Percentiles rank a stretch among this genome's conserved stretches.
phyloP scores from a whole-genome alignment of 2,113 vertebrate genomes.

The Cyanocitta stelleri region DNA sequence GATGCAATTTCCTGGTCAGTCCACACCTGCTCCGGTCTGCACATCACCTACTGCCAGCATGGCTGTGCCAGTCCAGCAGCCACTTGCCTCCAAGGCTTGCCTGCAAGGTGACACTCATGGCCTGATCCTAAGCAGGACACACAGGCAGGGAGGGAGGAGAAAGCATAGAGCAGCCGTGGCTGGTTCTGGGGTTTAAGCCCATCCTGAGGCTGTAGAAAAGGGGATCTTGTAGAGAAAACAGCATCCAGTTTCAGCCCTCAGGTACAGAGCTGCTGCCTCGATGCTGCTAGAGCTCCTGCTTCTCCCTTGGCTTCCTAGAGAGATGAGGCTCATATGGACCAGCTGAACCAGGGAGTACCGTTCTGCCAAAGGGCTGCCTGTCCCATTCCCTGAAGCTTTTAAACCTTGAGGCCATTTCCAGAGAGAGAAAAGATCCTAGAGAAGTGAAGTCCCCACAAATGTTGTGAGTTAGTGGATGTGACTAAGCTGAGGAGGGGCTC shows the following conservation, averaged over 20 bases:
- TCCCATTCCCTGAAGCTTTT: background rate
- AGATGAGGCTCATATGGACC: background rate
- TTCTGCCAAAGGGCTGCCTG: background rate
- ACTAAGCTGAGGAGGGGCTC: background rate
- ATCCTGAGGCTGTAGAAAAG: background rate
- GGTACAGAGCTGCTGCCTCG: background rate
- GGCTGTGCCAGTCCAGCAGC: background rate
- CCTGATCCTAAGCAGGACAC: background rate
- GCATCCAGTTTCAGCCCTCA: background rate
- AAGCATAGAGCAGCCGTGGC: background rate
- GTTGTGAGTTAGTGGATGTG: background rate
- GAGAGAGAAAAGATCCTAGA: background rate
- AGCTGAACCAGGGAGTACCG: fast-evolving
- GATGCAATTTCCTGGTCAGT: background rate
- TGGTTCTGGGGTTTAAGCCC: background rate
- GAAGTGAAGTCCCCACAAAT: background rate
- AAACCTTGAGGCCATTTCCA: background rate
- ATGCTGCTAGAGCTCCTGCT: background rate
- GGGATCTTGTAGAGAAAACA: background rate
- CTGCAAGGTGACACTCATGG: background rate
- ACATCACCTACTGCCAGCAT: background rate
- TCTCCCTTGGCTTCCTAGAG: background rate
- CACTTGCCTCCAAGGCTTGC: background rate
- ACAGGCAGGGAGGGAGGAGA: background rate
- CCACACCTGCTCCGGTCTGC: background rate